These are phyloP conservation scores for Albula glossodonta DNA, from an alignment of 2,113 vertebrate genomes.

Conservation along the genomic window DNA sequence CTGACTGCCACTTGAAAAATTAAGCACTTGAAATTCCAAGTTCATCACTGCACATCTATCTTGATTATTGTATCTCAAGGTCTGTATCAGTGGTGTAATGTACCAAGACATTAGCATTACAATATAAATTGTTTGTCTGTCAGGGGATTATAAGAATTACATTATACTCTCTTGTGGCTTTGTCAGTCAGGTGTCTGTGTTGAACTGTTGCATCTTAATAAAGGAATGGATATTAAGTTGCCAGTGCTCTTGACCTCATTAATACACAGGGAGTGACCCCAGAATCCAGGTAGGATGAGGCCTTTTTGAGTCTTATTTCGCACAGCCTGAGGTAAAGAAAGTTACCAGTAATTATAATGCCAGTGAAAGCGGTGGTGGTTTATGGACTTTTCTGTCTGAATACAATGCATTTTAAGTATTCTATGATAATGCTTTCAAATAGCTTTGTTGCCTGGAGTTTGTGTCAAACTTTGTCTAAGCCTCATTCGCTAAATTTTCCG, in stretches of 20 bases:
- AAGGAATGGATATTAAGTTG: background rate
- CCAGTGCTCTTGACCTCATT: background rate
- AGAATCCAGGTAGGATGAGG: background rate
- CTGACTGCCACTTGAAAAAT: background rate
- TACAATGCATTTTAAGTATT: constrained; percentile 8
- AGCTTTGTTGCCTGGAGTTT: background rate
- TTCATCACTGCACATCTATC: background rate
- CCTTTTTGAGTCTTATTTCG: background rate
- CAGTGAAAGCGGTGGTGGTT: background rate
- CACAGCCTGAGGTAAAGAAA: background rate
- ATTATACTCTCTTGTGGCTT: background rate
- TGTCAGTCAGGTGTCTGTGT: background rate
- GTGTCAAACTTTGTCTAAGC: background rate
- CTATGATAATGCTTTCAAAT: constrained; percentile 8
- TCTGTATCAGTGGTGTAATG: background rate
- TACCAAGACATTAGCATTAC: background rate
- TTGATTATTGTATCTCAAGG: background rate
- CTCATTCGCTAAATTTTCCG: background rate
- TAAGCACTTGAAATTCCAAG: background rate
- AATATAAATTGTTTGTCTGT: background rate
- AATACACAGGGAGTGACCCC: background rate
- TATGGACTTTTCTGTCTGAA: background rate
- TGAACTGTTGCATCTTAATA: background rate
- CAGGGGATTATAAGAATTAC: background rate
- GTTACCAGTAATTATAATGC: background rate